A percentile compares a stretch with the other conserved stretches of the same genome.
Evolutionary conservation across 2,888 invertebrate genomes (phyloP).

Genomic region (Lasiommata megera): DNA sequence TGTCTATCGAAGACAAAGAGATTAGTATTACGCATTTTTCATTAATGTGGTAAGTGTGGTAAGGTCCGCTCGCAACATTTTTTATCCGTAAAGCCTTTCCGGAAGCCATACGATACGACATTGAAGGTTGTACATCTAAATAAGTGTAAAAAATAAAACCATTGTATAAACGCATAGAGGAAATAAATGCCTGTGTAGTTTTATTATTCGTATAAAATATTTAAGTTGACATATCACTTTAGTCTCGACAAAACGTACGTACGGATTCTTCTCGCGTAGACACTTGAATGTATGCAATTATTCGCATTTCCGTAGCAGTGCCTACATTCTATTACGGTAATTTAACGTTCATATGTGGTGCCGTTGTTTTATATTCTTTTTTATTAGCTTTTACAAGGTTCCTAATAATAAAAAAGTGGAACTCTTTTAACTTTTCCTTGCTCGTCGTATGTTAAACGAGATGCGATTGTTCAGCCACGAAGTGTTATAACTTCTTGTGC

Average conservation of each 20-base stretch:
- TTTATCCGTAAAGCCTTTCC: constrained; percentile 22
- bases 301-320: not conserved
- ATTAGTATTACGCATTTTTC: no score
- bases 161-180: not conserved
- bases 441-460: no score
- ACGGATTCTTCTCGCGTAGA: not conserved
- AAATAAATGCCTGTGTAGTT: not conserved
- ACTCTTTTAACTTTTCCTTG: not conserved
- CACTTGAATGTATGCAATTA: not conserved
- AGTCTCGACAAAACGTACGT: not conserved
- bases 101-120: constrained; percentile 27
- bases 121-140: constrained; percentile 30
- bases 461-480: no score
- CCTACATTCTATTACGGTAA: constrained; percentile 5
- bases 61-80: constrained; percentile 28
- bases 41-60: no score
- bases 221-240: not conserved
- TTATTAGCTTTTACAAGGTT: not conserved
- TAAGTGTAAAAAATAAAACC: constrained; percentile 9
- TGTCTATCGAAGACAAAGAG: no score
- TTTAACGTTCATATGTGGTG: not conserved
- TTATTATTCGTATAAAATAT: not conserved
- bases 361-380: not conserved
- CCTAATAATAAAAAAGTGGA: not conserved
- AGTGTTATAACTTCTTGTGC: no score